These are phyloP conservation scores for Acrocephalus arundinaceus DNA, from an alignment of 2,113 vertebrate species.

Conservation along the genomic window DNA sequence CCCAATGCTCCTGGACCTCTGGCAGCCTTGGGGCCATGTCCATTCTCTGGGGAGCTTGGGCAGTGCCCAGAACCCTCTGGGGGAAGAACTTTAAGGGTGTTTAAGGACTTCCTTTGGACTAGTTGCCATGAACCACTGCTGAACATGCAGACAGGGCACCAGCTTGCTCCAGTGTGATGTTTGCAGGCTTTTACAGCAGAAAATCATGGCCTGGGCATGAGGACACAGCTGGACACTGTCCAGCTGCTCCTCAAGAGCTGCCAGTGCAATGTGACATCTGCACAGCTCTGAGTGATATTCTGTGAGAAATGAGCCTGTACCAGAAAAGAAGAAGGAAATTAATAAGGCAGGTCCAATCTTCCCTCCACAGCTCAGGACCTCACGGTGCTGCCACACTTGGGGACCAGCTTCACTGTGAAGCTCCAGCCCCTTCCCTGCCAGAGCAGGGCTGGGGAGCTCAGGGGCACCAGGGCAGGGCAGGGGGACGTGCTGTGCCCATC, in stretches of 20 bases:
- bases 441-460: not conserved
- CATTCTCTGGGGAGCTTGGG: not conserved
- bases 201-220: not conserved
- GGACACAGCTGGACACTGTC: not conserved
- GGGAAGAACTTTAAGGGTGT: not conserved
- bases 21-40: fast-evolving
- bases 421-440: not conserved
- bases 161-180: not conserved
- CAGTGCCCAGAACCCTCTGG: not conserved
- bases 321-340: not conserved
- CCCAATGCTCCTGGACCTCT: not conserved
- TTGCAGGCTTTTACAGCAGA: not conserved
- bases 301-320: not conserved
- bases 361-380: not conserved
- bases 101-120: not conserved
- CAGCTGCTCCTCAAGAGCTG: not conserved
- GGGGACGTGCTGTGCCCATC: fast-evolving
- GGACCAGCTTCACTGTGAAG: not conserved
- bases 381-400: fast-evolving
- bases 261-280: not conserved
- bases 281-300: not conserved
- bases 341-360: not conserved
- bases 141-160: not conserved
- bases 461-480: not conserved
- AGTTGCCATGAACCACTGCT: not conserved